These are phyloP conservation scores for Hypselothyrea guttata DNA, from an alignment of 2,888 invertebrate species.

Conservation along the genomic window DNA sequence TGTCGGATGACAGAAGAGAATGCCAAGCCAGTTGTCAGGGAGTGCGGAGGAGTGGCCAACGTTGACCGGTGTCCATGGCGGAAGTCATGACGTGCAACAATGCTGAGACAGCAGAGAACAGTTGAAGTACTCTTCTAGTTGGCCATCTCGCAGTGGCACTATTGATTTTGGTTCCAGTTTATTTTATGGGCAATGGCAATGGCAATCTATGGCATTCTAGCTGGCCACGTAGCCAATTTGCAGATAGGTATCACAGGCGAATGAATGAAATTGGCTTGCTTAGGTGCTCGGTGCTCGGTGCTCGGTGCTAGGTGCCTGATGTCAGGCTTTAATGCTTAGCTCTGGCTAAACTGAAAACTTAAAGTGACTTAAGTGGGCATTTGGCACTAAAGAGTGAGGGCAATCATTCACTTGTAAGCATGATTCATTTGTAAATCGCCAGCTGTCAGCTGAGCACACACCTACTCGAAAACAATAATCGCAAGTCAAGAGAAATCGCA, in stretches of 20 bases:
- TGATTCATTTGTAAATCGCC: conserved; percentile 73
- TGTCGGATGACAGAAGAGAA: conserved; percentile 24
- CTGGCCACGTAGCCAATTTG: conserved; percentile 69
- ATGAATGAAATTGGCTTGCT: conserved; percentile 37
- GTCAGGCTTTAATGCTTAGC: conserved; percentile 31
- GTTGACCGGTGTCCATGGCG: conserved; percentile 56
- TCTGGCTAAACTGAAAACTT: conserved; percentile 23
- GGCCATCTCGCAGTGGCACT: conserved; percentile 18
- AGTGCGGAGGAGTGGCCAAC: conserved; percentile 21
- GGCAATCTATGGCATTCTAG: conserved; percentile 56
- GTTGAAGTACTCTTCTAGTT: conserved; percentile 1
- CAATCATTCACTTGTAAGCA: conserved; percentile 60
- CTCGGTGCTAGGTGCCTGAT: conserved; percentile 4
- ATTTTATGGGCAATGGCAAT: too few species aligned
- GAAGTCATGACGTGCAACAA: conserved; percentile 58
- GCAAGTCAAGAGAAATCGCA: conserved; percentile 65
- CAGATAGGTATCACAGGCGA: conserved; percentile 34
- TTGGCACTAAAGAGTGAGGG: neutral
- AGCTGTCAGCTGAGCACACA: conserved; percentile 55
- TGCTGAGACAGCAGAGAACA: conserved; percentile 63
- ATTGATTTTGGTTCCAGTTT: conserved; percentile 56
- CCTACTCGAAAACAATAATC: conserved; percentile 67
- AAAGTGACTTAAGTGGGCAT: conserved; percentile 23
- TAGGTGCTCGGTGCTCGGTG: conserved; percentile 6
- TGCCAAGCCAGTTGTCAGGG: conserved; percentile 32